Evolutionary conservation across 1,140 invertebrate genomes (phyloP).

Genomic region (Ceratosolen fusciceps): DNA sequence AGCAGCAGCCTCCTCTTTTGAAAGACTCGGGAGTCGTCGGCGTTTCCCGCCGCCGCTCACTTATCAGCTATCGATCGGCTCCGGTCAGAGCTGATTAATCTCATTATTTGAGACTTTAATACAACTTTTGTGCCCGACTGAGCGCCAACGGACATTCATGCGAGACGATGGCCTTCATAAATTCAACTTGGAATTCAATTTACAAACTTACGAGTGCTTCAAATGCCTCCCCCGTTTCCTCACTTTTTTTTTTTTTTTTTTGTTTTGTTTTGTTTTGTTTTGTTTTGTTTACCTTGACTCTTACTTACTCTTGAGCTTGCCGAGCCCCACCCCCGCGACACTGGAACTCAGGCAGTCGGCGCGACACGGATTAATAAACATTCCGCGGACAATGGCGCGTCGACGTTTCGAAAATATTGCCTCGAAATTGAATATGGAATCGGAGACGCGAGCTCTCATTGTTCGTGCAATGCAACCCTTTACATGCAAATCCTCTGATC

Average conservation of each 20-base stretch:
- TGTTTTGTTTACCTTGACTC: not conserved
- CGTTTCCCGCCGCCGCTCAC: not conserved
- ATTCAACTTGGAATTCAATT: slow-evolving; percentile 29
- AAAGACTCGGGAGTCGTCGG: too few species aligned
- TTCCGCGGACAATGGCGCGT: slow-evolving; percentile 40
- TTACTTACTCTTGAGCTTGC: too few species aligned
- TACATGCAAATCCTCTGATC: not conserved
- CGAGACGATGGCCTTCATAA: slow-evolving; percentile 15
- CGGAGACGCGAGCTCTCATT: slow-evolving; percentile 10
- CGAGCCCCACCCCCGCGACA: not conserved
- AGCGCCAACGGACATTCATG: slow-evolving; percentile 16
- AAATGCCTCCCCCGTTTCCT: not conserved
- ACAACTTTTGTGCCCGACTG: slow-evolving; percentile 6
- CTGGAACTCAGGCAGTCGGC: not conserved
- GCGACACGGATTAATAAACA: slow-evolving; percentile 41
- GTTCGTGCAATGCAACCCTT: slow-evolving; percentile 14
- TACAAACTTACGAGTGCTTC: slow-evolving; percentile 34
- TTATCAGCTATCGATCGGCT: not conserved
- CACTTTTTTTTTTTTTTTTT: slow-evolving; percentile 20
- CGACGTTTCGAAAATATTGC: slow-evolving; percentile 35
- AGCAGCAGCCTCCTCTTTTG: too few species aligned
- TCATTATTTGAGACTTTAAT: slow-evolving; percentile 19
- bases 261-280: too few species aligned
- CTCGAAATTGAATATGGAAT: slow-evolving; percentile 29
- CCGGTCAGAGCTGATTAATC: not conserved